Conservation (phyloP, 1,140 invertebrate genomes). For the Galleria mellonella region DNA sequence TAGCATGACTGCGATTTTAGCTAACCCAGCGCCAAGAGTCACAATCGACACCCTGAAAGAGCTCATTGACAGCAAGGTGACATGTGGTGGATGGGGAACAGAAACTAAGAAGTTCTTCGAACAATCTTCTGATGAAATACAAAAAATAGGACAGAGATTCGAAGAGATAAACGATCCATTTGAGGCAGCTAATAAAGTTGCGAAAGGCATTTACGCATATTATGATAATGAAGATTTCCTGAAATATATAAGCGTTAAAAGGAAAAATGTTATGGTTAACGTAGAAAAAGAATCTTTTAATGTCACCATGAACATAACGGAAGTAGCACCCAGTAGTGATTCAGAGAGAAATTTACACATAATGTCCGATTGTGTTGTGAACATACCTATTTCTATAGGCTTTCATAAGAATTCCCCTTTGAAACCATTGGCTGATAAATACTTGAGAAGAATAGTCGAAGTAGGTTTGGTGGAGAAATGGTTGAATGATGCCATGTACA, state of each 20-base stretch:
- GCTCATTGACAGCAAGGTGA: constrained; percentile 77
- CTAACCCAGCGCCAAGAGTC: constrained; percentile 83
- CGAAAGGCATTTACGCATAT: constrained; percentile 82
- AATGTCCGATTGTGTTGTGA: constrained; percentile 86
- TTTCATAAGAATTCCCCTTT: constrained; percentile 88
- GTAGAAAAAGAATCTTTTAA: constrained; percentile 15
- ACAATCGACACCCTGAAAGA: constrained; percentile 85
- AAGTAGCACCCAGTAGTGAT: constrained; percentile 5
- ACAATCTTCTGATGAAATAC: constrained; percentile 78
- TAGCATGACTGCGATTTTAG: constrained; percentile 87
- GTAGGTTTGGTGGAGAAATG: constrained; percentile 86
- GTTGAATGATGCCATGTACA: constrained; percentile 82
- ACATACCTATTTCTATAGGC: constrained; percentile 86
- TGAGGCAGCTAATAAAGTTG: constrained; percentile 77
- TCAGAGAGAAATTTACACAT: constrained; percentile 81
- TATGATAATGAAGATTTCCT: constrained; percentile 87
- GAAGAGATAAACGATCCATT: constrained; percentile 76
- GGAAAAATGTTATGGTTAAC: constrained; percentile 52
- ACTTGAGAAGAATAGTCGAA: constrained; percentile 81
- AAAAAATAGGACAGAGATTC: constrained; percentile 80
- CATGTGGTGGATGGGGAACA: constrained; percentile 80
- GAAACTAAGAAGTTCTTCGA: constrained; percentile 82
- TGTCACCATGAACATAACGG: constrained; percentile 31
- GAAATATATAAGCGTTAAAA: constrained; percentile 76
- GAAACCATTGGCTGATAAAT: constrained; percentile 80